Evolutionary conservation across 1,140 invertebrate species (phyloP), one percentile per base, ranked within the genome.

Genomic region (Scaptodrosophila lebanonensis): DNA sequence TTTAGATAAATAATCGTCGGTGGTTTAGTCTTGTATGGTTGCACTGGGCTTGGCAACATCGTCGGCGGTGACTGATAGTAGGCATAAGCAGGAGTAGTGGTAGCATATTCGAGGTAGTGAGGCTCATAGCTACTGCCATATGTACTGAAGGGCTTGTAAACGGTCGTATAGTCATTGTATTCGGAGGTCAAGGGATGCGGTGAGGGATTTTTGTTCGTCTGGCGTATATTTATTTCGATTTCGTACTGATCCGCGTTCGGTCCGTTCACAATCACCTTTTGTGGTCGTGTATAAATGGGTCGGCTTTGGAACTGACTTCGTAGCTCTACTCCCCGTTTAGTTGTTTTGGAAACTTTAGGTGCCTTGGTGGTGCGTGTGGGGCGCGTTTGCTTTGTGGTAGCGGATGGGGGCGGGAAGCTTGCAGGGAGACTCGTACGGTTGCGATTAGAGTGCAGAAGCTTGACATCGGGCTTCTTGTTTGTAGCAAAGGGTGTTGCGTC

Each of bases 161-260:
- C 42, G 2, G 69, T 83, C 32, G 72, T 75, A 42, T 79, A 75
- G 4, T 83, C 76, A 1, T 51, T 27, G n/a, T 64, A 58, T 4
- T 79, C 64, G 2, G 61, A 3, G 3, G 45, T 53, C 1, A 57
- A 22, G 0, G 59, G 72, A 61, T 47, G 27, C 1, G 39, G 39
- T 12, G 30, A 17, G 1, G 75, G 79, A 35, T 53, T 73, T 32
- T 86, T 84, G 51, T 84, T 86, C 11, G 85, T 86, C 52, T 86
- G 85, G 65, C 83, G 36, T 42, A 87, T 86, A 16, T 87, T 87
- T 1, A 87, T 87, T 52, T 87, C 85, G 5, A 87, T 87, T 57
- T 87, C 85, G 36, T 86, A 87, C 32, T 85, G 77, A 42, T 85
- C 83, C 3, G 66, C 22, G 18, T 69, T 68, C 3, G 76, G 77